Conservation (phyloP, 2,797 vertebrate species). For the Sparidentex hasta region DNA sequence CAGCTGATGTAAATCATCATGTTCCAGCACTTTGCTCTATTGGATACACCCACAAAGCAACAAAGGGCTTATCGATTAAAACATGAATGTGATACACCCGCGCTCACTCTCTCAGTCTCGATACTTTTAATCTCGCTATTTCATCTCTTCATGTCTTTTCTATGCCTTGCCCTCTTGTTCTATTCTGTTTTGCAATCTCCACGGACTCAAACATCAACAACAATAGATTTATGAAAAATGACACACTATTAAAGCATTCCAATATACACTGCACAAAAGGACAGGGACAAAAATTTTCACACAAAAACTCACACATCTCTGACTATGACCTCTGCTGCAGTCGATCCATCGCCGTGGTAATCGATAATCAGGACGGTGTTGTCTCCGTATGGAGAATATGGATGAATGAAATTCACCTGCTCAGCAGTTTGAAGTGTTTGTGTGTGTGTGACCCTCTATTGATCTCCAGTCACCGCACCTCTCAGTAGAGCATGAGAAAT, state of each 20-base stretch:
- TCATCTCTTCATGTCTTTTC: constrained; percentile 7
- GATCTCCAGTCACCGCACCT: constrained; percentile 69
- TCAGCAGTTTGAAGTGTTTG: constrained; percentile 74
- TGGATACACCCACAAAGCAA: constrained; percentile 64
- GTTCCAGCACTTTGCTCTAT: constrained; percentile 73
- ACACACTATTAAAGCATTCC: neutral
- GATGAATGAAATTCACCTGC: constrained; percentile 78
- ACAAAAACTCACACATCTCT: constrained; percentile 19
- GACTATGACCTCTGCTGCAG: constrained; percentile 57
- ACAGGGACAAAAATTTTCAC: constrained; percentile 30
- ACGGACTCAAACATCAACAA: constrained; percentile 10
- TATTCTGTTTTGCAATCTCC: neutral
- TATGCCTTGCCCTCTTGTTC: neutral
- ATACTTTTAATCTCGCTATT: constrained; percentile 50
- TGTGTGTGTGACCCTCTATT: constrained; percentile 64
- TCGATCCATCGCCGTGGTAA: constrained; percentile 52
- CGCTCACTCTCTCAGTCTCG: constrained; percentile 39
- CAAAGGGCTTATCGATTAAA: constrained; percentile 77
- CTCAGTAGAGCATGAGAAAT: constrained; percentile 59
- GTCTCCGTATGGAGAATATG: constrained; percentile 74
- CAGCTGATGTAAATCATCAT: constrained; percentile 71
- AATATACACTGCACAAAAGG: neutral
- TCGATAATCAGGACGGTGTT: constrained; percentile 72
- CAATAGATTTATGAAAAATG: constrained; percentile 6
- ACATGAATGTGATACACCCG: constrained; percentile 69